Evolutionary conservation across 2,797 vertebrate genomes (phyloP).

Genomic region (Glyptemys insculpta): DNA sequence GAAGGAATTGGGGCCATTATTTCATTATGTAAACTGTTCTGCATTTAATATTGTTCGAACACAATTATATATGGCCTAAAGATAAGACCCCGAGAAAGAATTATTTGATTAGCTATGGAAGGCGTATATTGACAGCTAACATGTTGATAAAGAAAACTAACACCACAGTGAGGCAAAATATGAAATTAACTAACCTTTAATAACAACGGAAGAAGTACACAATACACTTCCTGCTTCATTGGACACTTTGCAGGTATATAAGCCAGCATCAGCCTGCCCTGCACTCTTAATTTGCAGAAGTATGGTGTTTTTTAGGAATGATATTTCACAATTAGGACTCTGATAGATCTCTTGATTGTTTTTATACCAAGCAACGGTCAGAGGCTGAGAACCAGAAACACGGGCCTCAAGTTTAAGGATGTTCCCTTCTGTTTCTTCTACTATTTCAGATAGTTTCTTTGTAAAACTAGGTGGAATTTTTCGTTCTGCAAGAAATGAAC

Average conservation of each 20-base stretch:
- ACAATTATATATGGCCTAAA: neutral
- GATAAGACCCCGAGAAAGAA: neutral
- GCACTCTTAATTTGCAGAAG: conserved; percentile 89
- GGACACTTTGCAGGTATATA: conserved; percentile 90
- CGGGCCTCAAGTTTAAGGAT: conserved; percentile 92
- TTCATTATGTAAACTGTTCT: neutral
- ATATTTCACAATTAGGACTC: conserved; percentile 90
- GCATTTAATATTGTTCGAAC: neutral
- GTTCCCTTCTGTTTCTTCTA: conserved; percentile 94
- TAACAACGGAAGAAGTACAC: conserved; percentile 87
- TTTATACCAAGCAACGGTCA: conserved; percentile 92
- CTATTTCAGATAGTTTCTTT: conserved; percentile 91
- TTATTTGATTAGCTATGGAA: neutral
- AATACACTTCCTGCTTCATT: conserved; percentile 92
- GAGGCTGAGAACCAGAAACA: conserved; percentile 94
- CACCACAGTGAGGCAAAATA: neutral
- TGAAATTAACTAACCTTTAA: conserved; percentile 87
- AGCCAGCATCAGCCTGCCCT: conserved; percentile 85
- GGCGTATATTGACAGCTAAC: neutral
- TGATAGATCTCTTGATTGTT: conserved; percentile 87
- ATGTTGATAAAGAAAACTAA: neutral
- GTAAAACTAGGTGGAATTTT: conserved; percentile 94
- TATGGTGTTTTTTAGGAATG: conserved; percentile 91
- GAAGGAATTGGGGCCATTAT: neutral
- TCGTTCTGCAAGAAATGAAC: conserved; percentile 85